Base-by-base conservation (phyloP, 2,797 vertebrate species). In the Fratercula arctica region DNA sequence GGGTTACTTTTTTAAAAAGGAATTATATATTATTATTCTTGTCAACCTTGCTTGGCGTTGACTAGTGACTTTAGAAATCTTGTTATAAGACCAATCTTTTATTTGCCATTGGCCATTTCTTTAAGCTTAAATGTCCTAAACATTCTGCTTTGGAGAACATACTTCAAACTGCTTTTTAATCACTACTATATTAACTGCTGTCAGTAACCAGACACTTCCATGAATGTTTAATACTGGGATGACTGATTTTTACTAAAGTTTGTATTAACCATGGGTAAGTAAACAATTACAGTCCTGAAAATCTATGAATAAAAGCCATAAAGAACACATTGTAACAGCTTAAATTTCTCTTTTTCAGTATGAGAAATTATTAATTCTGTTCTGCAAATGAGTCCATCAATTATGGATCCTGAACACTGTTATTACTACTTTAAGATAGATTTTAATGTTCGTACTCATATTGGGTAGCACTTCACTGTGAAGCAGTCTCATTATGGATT, bases 11-110 rank as follows among this genome's bases (percentile, higher is more conserved):
- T 88, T 45, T 2, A 18, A 91, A 90, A 91, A 77, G 48, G 60
- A 89, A 83, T 87, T 79, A 74, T 59, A 85, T 90, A 82, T 94
- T 95, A 88, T 89, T 90, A 89, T 90, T 93, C 94, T 77, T 96
- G 64, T 93, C 93, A 95, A 83, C 84, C 41, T 95, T 96, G 59
- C 70, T 79, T 94, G 88, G 66, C 82, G 85, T 78, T 95, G 81
- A 92, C 83, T 90, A 85, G 72, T 91, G 79, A 90, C 57, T 91
- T 87, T 66, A 92, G 76, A 92, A 96, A 95, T 87, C 66, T 43
- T 92, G 29, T 84, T 96, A 29, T 68, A 87, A 95, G 81, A 95
- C 81, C 83, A 92, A 90, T 88, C 77, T 96, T 94, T 84, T 83
- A 89, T 93, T 95, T 90, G 77, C 89, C 83, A 96, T 50, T 84